These are phyloP conservation scores for Microplitis mediator DNA, from an alignment of 1,140 invertebrate genomes.

Conservation along the genomic window DNA sequence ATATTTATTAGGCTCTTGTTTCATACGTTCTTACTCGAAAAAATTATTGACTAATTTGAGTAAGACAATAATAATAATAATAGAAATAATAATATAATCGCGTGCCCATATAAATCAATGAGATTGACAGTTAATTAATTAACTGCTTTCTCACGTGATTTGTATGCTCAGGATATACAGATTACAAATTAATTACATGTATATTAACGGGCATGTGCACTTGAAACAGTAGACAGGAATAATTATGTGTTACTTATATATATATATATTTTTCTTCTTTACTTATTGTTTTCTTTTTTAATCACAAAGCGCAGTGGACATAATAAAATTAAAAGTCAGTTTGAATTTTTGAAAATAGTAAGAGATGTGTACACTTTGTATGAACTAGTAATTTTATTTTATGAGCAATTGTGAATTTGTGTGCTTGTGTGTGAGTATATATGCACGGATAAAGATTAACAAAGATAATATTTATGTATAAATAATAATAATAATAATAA, in stretches of 20 bases:
- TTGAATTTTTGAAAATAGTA: not conserved
- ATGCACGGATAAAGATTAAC: not conserved
- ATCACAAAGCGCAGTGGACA: not conserved
- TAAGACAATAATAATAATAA: not conserved
- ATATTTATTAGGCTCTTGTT: too few relatives aligned
- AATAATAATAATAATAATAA: not conserved
- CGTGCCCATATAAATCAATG: conserved; percentile 6
- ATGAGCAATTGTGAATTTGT: conserved; percentile 1
- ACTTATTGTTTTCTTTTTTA: not conserved
- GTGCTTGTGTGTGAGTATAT: not conserved
- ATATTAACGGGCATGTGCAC: conserved; percentile 5
- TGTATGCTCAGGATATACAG: not conserved
- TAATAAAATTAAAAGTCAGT: not conserved
- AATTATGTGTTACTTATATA: not conserved
- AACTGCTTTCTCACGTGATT: not conserved
- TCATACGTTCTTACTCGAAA: not conserved
- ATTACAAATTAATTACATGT: not conserved
- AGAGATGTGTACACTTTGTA: not conserved
- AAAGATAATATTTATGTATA: not conserved
- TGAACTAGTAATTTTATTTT: not conserved
- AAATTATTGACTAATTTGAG: not conserved
- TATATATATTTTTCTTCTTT: not conserved
- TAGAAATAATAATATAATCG: not conserved
- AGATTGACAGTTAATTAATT: not conserved
- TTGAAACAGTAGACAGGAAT: not conserved